Base-by-base conservation (phyloP, 2,888 invertebrate genomes). In the Harmothoe impar region DNA sequence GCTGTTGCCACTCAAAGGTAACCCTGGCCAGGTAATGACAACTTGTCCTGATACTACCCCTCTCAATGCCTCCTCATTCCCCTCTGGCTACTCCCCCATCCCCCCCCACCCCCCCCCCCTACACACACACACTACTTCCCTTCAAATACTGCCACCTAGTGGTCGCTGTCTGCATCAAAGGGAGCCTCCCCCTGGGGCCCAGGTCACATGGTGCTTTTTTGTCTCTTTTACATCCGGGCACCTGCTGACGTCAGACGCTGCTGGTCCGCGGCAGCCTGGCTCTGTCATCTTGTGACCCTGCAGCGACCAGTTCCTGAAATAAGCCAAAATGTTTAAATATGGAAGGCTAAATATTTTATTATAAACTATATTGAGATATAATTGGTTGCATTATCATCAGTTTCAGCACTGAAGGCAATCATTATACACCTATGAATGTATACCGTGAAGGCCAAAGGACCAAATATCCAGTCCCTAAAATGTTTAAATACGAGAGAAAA, bases 131-230 rank as follows among this genome's bases (percentile, higher is more conserved):
- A 7, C 43, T 43, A 43, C 20, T n/a, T 62, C 23, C 62, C 62
- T 62, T 62, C 62, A 62, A 62, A 62, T 62, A 62, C 62, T 62
- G 62, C 20, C 62, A 62, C 62, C 62, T 62, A 62, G 62, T n/a
- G 62, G n/a, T n/a, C 62, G 0, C 23, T 20, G 7, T 15, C 23
- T 62, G 62, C 62, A 62, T 62, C 62, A 62, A 62, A 62, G 3
- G 20, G 62, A 62, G 15, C 3, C 20, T 3, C 62, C 62, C 62
- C 20, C 23, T 17, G 3, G 62, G 62, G 62, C 62, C 62, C n/a
- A n/a, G 62, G 62, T 62, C 62, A 62, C 20, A n/a, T 62, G 62
- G 62, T 62, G n/a, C 62, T 62, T 62, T 62, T 43, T 62, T 5
- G 62, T 12, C 62, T 62, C 62, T 62, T 10, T 17, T 62, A 62